phyloP scores from a whole-genome alignment of 1,140 invertebrate species.

The Agrilus planipennis region DNA sequence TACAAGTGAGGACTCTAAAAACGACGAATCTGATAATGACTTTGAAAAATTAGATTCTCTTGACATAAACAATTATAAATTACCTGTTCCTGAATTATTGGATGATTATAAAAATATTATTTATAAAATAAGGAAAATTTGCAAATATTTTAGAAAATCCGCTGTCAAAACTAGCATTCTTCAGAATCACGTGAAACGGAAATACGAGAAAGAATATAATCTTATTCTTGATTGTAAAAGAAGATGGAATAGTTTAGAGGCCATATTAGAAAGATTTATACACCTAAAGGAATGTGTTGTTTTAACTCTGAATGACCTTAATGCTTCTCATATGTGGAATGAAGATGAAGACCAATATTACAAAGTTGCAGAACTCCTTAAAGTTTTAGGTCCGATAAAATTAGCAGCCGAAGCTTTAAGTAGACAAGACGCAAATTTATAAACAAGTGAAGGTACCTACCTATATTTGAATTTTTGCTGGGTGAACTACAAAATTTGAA shows the following conservation, averaged over 20 bases:
- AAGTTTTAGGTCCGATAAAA: conserved; percentile 4
- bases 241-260: conserved; percentile 8
- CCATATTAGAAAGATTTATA: conserved; percentile 3
- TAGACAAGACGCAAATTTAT: conserved; percentile 8
- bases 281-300: conserved; percentile 6
- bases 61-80: neutral
- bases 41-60: neutral
- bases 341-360: conserved; percentile 5
- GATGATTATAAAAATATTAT: neutral
- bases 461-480: conserved; percentile 12
- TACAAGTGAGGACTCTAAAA: conserved; percentile 6
- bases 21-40: neutral
- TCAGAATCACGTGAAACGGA: conserved; percentile 3
- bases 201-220: too few relatives aligned
- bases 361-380: conserved; percentile 8
- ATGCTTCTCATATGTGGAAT: conserved; percentile 7
- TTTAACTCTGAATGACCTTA: conserved; percentile 7
- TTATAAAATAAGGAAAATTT: conserved; percentile 1
- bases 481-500: conserved; percentile 9
- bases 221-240: conserved; percentile 3
- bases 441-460: conserved; percentile 10
- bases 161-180: conserved; percentile 4
- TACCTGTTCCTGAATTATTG: neutral
- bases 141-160: conserved; percentile 5
- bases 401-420: conserved; percentile 9